These are phyloP conservation scores for Argyresthia goedartella DNA, from an alignment of 2,888 invertebrate species.

Conservation along the genomic window DNA sequence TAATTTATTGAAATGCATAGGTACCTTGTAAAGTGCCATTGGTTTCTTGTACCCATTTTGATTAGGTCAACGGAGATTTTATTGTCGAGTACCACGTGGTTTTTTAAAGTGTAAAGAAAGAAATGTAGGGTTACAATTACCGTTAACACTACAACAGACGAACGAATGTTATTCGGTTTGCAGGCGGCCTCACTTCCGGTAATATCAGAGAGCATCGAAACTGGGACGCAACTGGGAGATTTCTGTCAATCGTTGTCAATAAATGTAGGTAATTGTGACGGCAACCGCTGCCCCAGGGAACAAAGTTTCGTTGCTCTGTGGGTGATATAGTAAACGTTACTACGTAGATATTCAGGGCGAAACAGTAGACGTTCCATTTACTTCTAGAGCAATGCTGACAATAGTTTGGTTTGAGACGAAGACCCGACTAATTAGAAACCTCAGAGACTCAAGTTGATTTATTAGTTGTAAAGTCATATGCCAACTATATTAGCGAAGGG, in stretches of 20 bases:
- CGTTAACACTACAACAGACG: too few species aligned
- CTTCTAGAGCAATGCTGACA: background rate
- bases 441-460: too few species aligned
- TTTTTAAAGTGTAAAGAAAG: too few species aligned
- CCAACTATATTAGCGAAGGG: constrained; percentile 5
- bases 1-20: constrained; percentile 55
- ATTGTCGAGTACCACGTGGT: too few species aligned
- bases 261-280: constrained; percentile 24
- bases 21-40: constrained; percentile 58
- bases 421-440: background rate
- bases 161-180: too few species aligned
- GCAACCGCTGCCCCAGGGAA: constrained; percentile 5
- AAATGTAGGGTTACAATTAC: too few species aligned
- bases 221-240: too few species aligned
- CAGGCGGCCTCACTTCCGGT: too few species aligned
- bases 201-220: background rate
- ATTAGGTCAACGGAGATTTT: constrained; percentile 30
- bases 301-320: too few species aligned
- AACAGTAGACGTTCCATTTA: constrained; percentile 33
- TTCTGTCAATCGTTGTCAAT: background rate
- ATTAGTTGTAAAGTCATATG: background rate
- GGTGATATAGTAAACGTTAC: constrained; percentile 9
- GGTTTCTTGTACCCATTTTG: constrained; percentile 60
- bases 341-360: constrained; percentile 16
- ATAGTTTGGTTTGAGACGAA: background rate